phyloP scores from a whole-genome alignment of 2,888 invertebrate species.

The Mesoligia furuncula region DNA sequence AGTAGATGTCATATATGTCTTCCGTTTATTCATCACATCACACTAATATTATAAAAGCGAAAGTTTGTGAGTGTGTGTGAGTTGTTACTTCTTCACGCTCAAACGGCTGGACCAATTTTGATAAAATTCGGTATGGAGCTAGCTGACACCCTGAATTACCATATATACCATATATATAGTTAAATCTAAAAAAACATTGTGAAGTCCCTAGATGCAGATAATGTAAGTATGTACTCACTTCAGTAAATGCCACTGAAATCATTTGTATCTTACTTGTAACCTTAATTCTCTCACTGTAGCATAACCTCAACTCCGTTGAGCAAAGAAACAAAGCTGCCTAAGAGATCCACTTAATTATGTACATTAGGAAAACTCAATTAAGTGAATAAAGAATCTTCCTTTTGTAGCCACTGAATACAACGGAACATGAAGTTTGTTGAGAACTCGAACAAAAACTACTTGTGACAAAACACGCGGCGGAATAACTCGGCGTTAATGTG shows the following conservation, averaged over 20 bases:
- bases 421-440: constrained; percentile 48
- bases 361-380: constrained; percentile 56
- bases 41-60: too few species aligned
- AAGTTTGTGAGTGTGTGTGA: too few species aligned
- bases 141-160: too few species aligned
- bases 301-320: constrained; percentile 35
- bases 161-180: too few species aligned
- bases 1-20: neutral
- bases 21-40: neutral
- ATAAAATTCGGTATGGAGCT: too few species aligned
- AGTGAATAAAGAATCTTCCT: constrained; percentile 61
- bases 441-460: constrained; percentile 51
- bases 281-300: constrained; percentile 29
- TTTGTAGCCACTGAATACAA: constrained; percentile 55
- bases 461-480: constrained; percentile 35
- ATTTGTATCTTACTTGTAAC: constrained; percentile 20
- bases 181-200: neutral
- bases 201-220: neutral
- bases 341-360: constrained; percentile 57
- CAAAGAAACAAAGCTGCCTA: constrained; percentile 52
- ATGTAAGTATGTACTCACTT: neutral
- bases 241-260: neutral
- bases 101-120: too few species aligned
- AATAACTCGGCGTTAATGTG: constrained; percentile 13
- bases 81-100: too few species aligned